Percentiles rank a stretch among this genome's conserved stretches.
phyloP scores from a whole-genome alignment of 1,140 invertebrate species.

The Stegodyphus mimosarum region DNA sequence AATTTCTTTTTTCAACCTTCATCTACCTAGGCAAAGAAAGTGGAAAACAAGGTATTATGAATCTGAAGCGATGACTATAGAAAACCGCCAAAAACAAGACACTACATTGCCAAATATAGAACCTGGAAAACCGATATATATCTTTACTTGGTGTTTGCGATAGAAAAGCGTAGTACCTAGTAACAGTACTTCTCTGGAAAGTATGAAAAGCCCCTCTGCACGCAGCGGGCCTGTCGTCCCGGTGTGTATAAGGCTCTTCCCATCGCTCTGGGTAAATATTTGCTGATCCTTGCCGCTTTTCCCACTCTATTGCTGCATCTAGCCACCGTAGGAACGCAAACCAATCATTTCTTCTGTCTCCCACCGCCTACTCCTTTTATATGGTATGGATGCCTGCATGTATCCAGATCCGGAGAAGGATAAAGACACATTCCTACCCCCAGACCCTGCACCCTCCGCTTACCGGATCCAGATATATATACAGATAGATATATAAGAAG shows the following conservation, averaged over 20 bases:
- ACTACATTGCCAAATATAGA: conserved; percentile 51
- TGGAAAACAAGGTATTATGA: too few relatives aligned
- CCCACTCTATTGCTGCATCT: conserved; percentile 56
- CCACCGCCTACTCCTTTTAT: conserved; percentile 24
- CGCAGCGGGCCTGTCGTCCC: too few relatives aligned
- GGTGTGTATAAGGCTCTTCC: conserved; percentile 27
- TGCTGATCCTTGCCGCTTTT: conserved; percentile 59
- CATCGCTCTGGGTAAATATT: conserved; percentile 52
- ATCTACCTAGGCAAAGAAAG: too few relatives aligned
- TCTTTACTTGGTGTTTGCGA: conserved; percentile 39
- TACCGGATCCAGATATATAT: not conserved
- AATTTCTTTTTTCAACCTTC: too few relatives aligned
- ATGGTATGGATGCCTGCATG: conserved; percentile 19
- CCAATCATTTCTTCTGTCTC: conserved; percentile 59
- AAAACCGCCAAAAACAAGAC: conserved; percentile 14
- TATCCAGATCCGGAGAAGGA: conserved; percentile 17
- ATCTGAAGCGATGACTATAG: too few relatives aligned
- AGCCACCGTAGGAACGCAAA: conserved; percentile 57
- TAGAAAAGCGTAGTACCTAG: conserved; percentile 33
- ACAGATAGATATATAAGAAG: conserved; percentile 15
- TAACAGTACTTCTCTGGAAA: conserved; percentile 46
- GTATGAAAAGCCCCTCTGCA: conserved; percentile 19
- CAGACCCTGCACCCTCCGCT: too few relatives aligned
- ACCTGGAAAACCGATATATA: conserved; percentile 14
- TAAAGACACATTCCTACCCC: conserved; percentile 35